These are phyloP conservation scores for Silvanus unidentatus DNA, from an alignment of 2,888 invertebrate genomes.

Conservation along the genomic window DNA sequence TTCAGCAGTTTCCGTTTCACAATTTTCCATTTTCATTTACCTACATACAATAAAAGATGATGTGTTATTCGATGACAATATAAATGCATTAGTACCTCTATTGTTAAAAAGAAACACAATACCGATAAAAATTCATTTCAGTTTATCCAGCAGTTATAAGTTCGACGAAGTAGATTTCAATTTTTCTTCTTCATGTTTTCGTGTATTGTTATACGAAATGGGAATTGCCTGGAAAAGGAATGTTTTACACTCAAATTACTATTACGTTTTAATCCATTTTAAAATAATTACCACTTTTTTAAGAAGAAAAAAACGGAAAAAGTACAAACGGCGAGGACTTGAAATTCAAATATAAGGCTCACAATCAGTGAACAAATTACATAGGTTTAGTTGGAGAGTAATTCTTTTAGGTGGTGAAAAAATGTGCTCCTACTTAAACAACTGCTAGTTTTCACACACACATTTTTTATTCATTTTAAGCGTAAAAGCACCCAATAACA, in stretches of 20 bases:
- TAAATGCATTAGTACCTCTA: constrained; percentile 20
- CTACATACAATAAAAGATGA: constrained; percentile 12
- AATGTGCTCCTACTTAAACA: no score
- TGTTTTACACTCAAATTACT: constrained; percentile 3
- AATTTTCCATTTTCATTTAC: no score
- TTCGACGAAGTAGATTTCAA: background rate
- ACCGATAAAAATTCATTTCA: constrained; percentile 22
- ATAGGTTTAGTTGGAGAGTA: no score
- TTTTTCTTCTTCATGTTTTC: constrained; percentile 1
- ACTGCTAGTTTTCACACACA: no score
- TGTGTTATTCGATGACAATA: constrained; percentile 19
- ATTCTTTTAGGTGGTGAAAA: no score
- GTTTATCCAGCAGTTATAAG: constrained; percentile 12
- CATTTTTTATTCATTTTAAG: no score
- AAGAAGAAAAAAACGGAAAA: no score
- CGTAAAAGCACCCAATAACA: no score
- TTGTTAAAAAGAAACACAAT: constrained; percentile 20
- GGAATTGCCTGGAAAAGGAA: background rate
- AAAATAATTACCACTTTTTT: background rate
- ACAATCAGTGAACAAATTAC: no score
- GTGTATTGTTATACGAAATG: constrained; percentile 5
- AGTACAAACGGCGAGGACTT: no score
- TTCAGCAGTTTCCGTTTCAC: no score
- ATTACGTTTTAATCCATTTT: constrained; percentile 1
- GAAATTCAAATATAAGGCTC: no score